Percentiles rank a stretch among this genome's conserved stretches.
phyloP scores from a whole-genome alignment of 2,113 vertebrate species.

The Pheucticus melanocephalus region DNA sequence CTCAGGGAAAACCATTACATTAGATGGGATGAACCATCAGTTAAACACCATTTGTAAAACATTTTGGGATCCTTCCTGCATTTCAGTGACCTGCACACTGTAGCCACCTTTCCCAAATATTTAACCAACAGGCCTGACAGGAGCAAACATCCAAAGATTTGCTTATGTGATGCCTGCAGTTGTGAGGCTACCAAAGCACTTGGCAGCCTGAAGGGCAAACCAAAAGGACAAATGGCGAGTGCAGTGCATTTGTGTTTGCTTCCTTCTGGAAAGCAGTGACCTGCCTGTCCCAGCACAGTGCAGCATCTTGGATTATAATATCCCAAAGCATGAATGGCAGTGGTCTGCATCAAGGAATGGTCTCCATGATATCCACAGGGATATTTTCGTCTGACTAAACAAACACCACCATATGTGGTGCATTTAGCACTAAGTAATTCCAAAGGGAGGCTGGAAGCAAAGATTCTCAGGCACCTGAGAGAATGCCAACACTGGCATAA shows the following conservation, averaged over 20 bases:
- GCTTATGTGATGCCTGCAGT: neutral
- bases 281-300: neutral
- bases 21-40: neutral
- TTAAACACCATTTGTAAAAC: neutral
- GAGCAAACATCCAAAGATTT: neutral
- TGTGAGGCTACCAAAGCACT: neutral
- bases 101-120: neutral
- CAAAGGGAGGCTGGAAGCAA: neutral
- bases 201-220: neutral
- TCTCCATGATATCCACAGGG: neutral
- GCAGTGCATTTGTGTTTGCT: neutral
- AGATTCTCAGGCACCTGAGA: neutral
- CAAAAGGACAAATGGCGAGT: neutral
- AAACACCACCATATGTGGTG: neutral
- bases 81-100: neutral
- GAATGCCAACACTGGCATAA: neutral
- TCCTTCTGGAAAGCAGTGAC: neutral
- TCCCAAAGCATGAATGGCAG: neutral
- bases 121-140: neutral
- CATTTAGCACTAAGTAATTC: neutral
- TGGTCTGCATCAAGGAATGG: neutral
- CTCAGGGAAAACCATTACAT: neutral
- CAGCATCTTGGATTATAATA: neutral
- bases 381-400: neutral
- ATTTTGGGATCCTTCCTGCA: neutral